phyloP scores from a whole-genome alignment of 2,888 invertebrate genomes.

The Luperina testacea region DNA sequence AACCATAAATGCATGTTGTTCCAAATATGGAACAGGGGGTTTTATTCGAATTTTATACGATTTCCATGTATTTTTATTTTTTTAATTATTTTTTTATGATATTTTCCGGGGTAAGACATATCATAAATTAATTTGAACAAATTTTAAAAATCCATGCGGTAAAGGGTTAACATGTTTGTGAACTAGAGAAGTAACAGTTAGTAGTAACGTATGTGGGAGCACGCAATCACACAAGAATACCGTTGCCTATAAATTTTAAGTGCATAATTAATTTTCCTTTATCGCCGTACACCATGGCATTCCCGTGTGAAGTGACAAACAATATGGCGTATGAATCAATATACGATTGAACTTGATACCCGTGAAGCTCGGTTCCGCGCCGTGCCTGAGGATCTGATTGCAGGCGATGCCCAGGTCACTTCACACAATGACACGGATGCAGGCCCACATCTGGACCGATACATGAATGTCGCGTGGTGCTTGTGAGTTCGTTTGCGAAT shows the following conservation, averaged over 20 bases:
- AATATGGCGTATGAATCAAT: slow-evolving; percentile 56
- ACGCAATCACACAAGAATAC: slow-evolving; percentile 54
- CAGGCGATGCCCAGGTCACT: slow-evolving; percentile 76
- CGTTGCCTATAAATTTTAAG: slow-evolving; percentile 58
- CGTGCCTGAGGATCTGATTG: slow-evolving; percentile 79
- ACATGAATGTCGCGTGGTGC: slow-evolving; percentile 59
- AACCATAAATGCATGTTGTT: no score
- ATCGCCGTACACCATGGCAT: slow-evolving; percentile 58
- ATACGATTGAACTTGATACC: slow-evolving; percentile 79
- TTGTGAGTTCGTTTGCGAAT: slow-evolving; percentile 62
- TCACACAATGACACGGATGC: slow-evolving; percentile 78
- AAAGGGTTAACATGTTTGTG: slow-evolving; percentile 18
- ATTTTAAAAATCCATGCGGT: no score
- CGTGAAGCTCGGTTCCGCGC: slow-evolving; percentile 80
- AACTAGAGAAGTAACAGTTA: slow-evolving; percentile 38
- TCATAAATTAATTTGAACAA: no score
- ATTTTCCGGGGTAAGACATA: no score
- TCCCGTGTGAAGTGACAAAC: slow-evolving; percentile 68
- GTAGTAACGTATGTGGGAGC: slow-evolving; percentile 26
- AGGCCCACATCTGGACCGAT: slow-evolving; percentile 68
- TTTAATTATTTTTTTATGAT: no score
- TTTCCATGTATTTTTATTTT: no score
- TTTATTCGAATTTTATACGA: no score
- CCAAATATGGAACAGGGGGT: no score
- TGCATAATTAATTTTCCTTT: slow-evolving; percentile 56